Evolutionary conservation across 2,113 vertebrate species (phyloP).

Genomic region (Platysternon megacephalum): DNA sequence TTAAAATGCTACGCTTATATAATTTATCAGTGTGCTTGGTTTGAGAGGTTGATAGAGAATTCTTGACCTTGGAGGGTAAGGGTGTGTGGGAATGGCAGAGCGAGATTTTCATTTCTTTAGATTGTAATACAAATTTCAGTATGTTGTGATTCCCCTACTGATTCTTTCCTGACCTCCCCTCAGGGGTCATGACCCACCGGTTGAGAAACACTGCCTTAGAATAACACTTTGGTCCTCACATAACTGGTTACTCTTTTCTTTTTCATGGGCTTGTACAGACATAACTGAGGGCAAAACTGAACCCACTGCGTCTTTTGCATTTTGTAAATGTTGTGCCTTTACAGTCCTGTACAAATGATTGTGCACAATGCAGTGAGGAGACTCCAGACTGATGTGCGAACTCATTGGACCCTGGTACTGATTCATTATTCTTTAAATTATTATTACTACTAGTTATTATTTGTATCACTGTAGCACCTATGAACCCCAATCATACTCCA

Average conservation of each 20-base stretch:
- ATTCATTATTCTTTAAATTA: fast-evolving
- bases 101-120: not conserved
- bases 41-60: not conserved
- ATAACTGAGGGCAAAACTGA: not conserved
- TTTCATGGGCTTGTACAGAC: not conserved
- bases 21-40: not conserved
- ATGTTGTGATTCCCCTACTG: fast-evolving
- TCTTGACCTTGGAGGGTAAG: not conserved
- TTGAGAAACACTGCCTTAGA: fast-evolving
- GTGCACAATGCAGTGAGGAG: fast-evolving
- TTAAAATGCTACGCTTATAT: fast-evolving
- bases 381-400: fast-evolving
- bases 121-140: not conserved
- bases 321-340: not conserved
- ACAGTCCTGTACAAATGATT: not conserved
- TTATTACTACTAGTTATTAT: not conserved
- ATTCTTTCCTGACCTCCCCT: not conserved
- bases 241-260: not conserved
- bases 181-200: not conserved
- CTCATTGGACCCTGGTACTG: not conserved
- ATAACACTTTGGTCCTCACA: not conserved
- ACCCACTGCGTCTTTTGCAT: fast-evolving
- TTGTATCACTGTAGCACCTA: not conserved
- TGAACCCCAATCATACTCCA: not conserved
- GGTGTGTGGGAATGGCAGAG: not conserved